Base-by-base conservation (phyloP, 2,113 vertebrate genomes). In the Coreoperca whiteheadi region DNA sequence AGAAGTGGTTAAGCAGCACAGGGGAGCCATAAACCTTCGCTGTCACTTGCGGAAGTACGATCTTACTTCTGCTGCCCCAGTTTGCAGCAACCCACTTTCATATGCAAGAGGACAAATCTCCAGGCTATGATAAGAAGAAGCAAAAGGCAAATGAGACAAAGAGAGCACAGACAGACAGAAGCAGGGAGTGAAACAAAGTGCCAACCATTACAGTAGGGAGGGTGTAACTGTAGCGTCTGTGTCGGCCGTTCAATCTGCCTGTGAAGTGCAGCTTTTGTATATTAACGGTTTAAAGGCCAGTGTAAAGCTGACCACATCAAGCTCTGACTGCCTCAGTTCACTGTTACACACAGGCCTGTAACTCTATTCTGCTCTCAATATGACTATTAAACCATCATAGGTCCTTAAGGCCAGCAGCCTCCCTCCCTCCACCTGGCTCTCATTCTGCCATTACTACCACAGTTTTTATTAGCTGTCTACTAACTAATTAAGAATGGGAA, bases 301-400 rank as follows among this genome's bases (percentile, higher is more conserved):
- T 81, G 89, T 92, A 93, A 94, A 94, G 87, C 56, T 53, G 83
- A 89, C 93, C 95, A 95, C 95, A 95, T 94, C 89, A 95, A 94
- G 90, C 88, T 74, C 60, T 71, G 50, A 75, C 81, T 77, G 50
- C 81, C 75, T 92, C 67, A 79, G 68, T 78, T 87, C 84, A 79
- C 82, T 85, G 80, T 89, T 85, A 88, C 88, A 86, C 83, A 92
- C 87, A 83, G 86, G 88, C 89, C 91, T 88, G 88, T 90, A 94
- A 95, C 84, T 93, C 83, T 79, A 89, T 92, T 94, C 91, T 90
- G 92, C 86, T 88, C 94, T 93, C 92, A 90, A 91, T 92, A 89
- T 92, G 91, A 92, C 90, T 89, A 88, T 94, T 93, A 95, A 95
- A 95, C 91, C 92, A 94, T 95, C 91, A 96, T 94, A 89, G 92